phyloP scores from a whole-genome alignment of 2,113 vertebrate genomes.

The Garra rufa region DNA sequence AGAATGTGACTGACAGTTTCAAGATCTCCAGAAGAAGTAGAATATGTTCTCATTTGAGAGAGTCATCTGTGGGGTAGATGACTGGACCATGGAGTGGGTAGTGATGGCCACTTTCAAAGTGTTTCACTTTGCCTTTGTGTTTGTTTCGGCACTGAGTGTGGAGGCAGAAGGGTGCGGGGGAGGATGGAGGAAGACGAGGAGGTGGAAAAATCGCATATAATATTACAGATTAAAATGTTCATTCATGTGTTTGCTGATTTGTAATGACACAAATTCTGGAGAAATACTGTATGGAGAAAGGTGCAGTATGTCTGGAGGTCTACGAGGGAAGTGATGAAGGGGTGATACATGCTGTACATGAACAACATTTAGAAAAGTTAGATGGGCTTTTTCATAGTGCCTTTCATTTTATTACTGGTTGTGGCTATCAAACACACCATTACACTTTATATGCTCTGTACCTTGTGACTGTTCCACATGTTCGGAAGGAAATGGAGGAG shows the following conservation, averaged over 20 bases:
- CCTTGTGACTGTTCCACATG: background rate
- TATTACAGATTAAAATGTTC: background rate
- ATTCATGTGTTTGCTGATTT: constrained; percentile 2
- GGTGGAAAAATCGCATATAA: background rate
- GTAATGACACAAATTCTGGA: background rate
- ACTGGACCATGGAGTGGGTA: background rate
- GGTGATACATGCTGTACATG: background rate
- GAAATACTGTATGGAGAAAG: background rate
- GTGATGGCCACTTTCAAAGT: constrained; percentile 16
- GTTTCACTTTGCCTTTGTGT: constrained; percentile 16
- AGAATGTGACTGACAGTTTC: background rate
- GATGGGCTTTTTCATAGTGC: background rate
- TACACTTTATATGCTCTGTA: background rate
- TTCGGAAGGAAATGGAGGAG: background rate
- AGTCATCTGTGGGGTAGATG: background rate
- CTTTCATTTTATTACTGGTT: background rate
- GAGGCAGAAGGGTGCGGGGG: background rate
- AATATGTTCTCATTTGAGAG: background rate
- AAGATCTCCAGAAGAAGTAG: background rate
- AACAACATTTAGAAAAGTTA: background rate
- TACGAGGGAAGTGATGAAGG: background rate
- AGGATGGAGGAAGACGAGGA: background rate
- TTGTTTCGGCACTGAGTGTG: constrained; percentile 17
- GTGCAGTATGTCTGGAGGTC: background rate
- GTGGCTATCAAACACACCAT: background rate